Evolutionary conservation across 2,113 vertebrate genomes (phyloP).

Genomic region (Tinamus guttatus): DNA sequence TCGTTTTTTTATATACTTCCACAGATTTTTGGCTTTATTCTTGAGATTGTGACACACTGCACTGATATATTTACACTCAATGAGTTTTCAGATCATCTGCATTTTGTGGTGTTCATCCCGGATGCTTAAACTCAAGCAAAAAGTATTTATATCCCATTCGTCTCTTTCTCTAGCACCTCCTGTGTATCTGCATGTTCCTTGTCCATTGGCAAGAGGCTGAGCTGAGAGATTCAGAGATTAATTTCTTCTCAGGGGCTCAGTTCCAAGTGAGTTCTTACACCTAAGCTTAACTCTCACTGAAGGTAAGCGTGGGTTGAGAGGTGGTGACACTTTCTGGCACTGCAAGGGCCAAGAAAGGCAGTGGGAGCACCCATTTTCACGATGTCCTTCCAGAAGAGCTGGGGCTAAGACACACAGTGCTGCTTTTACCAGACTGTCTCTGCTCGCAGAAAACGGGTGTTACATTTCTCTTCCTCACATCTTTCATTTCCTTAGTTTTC

Average conservation of each 20-base stretch:
- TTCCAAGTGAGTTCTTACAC: neutral
- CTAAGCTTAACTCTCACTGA: neutral
- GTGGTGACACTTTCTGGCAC: neutral
- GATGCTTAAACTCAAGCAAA: slow-evolving; percentile 46
- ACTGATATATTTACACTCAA: neutral
- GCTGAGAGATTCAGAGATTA: slow-evolving; percentile 1
- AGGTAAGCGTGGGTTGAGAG: neutral
- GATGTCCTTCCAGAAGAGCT: neutral
- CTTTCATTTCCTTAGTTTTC: neutral
- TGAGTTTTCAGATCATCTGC: neutral
- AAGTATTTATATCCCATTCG: slow-evolving; percentile 51
- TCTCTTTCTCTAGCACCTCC: slow-evolving; percentile 1
- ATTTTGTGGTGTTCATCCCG: slow-evolving; percentile 33
- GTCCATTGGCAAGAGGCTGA: neutral
- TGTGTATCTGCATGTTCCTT: slow-evolving; percentile 1
- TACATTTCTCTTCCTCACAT: neutral
- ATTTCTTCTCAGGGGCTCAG: neutral
- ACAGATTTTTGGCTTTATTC: slow-evolving; percentile 6
- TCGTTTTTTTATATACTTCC: neutral
- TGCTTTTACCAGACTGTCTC: neutral
- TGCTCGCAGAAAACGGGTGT: neutral
- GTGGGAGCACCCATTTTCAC: rapidly evolving
- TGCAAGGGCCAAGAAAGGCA: neutral
- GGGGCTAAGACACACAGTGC: rapidly evolving
- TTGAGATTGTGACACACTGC: neutral